Conservation (phyloP, 2,888 invertebrate species). For the Tineola bisselliella region DNA sequence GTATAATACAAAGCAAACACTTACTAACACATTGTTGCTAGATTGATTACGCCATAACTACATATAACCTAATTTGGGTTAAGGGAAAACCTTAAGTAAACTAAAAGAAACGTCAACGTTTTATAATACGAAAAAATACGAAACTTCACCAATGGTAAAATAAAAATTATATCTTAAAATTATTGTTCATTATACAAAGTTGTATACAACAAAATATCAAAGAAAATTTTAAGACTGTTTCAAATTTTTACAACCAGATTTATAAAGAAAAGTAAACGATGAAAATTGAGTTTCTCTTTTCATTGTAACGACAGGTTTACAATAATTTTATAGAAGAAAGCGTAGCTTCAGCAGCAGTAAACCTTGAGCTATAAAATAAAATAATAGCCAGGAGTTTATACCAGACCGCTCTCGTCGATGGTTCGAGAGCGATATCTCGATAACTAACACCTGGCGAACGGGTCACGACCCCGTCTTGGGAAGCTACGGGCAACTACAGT, state of each 20-base stretch:
- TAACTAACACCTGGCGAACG: slow-evolving; percentile 33
- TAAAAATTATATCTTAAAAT: no score
- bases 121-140: no score
- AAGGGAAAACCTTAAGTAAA: no score
- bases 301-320: neutral
- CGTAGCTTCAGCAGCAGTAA: neutral
- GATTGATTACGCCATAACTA: no score
- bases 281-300: neutral
- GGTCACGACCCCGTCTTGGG: slow-evolving; percentile 34
- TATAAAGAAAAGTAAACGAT: neutral
- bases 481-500: slow-evolving; percentile 14
- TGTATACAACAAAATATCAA: neutral
- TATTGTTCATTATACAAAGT: no score
- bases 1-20: no score
- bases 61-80: no score
- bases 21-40: no score
- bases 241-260: neutral
- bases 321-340: slow-evolving; percentile 11
- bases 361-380: slow-evolving; percentile 25
- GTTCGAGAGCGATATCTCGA: slow-evolving; percentile 19
- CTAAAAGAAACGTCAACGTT: no score
- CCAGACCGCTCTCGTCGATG: slow-evolving; percentile 17
- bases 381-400: slow-evolving; percentile 29
- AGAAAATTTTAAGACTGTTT: neutral
- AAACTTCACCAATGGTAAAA: no score